A percentile compares a stretch with the other conserved stretches of the same genome.
Conservation (phyloP, 2,113 vertebrate genomes). For the Alces alces region DNA sequence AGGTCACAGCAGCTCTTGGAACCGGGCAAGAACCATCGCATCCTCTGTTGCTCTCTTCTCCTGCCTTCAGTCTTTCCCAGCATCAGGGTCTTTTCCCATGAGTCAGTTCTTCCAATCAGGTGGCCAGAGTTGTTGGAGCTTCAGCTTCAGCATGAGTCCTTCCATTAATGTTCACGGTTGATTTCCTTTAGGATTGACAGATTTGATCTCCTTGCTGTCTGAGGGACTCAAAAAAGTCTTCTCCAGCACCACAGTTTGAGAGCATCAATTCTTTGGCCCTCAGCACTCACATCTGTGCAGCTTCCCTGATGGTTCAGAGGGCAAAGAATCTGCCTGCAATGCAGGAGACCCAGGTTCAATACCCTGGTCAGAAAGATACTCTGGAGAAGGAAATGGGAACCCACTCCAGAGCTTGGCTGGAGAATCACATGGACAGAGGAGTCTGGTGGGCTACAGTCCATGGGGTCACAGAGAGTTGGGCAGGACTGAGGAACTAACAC, state of each 20-base stretch:
- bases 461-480: not conserved
- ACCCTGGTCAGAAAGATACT: not conserved
- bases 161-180: not conserved
- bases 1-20: not conserved
- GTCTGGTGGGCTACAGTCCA: not conserved
- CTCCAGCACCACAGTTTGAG: not conserved
- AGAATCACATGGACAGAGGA: not conserved
- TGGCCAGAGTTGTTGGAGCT: not conserved
- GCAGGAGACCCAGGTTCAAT: not conserved
- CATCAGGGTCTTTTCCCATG: not conserved
- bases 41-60: not conserved
- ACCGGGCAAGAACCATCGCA: rapidly evolving
- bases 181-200: not conserved
- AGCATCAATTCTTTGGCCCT: not conserved
- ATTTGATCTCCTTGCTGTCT: not conserved
- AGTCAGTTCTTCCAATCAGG: not conserved
- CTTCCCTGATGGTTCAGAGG: not conserved
- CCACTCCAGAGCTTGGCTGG: not conserved
- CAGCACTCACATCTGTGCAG: not conserved
- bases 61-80: not conserved
- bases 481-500: not conserved
- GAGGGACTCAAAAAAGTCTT: not conserved
- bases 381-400: not conserved
- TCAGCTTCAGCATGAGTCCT: not conserved
- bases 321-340: not conserved